Evolutionary conservation across 2,797 vertebrate genomes (phyloP), one percentile per base, ranked within the genome.

Genomic region (Gastrophryne carolinensis): DNA sequence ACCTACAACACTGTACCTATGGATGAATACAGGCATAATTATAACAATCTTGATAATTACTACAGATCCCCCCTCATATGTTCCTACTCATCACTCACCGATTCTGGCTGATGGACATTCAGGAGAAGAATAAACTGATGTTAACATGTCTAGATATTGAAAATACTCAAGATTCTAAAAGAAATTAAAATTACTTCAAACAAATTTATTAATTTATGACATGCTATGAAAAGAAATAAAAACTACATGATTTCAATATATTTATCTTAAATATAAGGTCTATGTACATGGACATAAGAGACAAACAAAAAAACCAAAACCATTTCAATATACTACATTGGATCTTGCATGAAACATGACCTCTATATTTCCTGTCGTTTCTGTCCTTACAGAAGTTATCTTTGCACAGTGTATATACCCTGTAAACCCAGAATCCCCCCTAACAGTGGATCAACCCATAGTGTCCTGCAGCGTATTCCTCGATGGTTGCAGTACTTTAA

Each of bases 221-320:
- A 90, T 90, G 83, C 84, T 88, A 87, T 86, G 85, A 86, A 84
- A 89, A 85, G 82, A 86, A 90, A 84, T 80, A 82, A 90, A 89
- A 86, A 83, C 75, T 79, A 87, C 69, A 81, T 84, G 73, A 84
- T 85, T 83, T 87, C 80, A 84, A 87, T 47, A 19, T 47, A 7
- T 88, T 75, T 61, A 79, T 87, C 86, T 82, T 82, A 84, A 89
- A 85, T 88, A 83, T 58, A 81, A 77, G 83, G 78, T 81, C 85
- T 88, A 86, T 83, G 75, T 88, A 92, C 85, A 91, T 69, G 84
- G 82, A 84, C 81, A 87, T 57, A 57, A 76, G 30, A n/a, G 35
- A 84, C 69, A 85, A 85, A 83, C 82, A 41, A 80, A 80, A 75
- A 80, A 81, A 84, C 62, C 49, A 72, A 71, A 79, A 69, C 57